Evolutionary conservation across 1,140 invertebrate species (phyloP).

Genomic region (Drosophila pseudoananassae): DNA sequence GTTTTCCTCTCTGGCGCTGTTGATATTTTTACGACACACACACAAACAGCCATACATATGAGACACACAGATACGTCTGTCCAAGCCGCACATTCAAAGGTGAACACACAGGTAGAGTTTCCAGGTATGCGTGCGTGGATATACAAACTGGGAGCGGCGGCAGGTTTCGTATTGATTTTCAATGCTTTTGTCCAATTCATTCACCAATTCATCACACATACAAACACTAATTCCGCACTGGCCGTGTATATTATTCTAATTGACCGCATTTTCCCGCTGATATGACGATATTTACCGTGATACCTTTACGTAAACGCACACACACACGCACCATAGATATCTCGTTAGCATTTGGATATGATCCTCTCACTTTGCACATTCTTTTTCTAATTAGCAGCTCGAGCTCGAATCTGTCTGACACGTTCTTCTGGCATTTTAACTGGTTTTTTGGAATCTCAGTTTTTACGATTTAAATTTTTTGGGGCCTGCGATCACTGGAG

Average conservation of each 20-base stretch:
- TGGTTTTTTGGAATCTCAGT: constrained; percentile 33
- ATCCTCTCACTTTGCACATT: constrained; percentile 61
- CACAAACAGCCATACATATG: constrained; percentile 19
- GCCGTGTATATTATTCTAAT: constrained; percentile 58
- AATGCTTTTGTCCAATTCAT: constrained; percentile 79
- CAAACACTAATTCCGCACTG: constrained; percentile 3
- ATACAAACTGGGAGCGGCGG: constrained; percentile 73
- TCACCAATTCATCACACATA: constrained; percentile 67
- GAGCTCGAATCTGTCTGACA: constrained; percentile 66
- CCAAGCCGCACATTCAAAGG: no score
- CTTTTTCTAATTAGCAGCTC: constrained; percentile 78
- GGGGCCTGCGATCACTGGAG: constrained; percentile 34
- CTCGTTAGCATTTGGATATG: constrained; percentile 57
- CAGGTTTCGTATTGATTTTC: constrained; percentile 80
- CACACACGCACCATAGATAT: constrained; percentile 21
- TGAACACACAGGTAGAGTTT: constrained; percentile 31
- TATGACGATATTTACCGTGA: constrained; percentile 33
- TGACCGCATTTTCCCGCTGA: constrained; percentile 58
- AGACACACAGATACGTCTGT: neutral
- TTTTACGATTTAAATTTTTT: constrained; percentile 11
- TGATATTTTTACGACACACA: constrained; percentile 69
- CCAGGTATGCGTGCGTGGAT: constrained; percentile 37
- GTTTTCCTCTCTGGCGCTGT: constrained; percentile 67
- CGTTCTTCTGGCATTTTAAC: constrained; percentile 42
- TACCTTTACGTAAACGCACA: constrained; percentile 39